phyloP scores from a whole-genome alignment of 2,797 vertebrate species.

The Schizopygopsis malacanthus region DNA sequence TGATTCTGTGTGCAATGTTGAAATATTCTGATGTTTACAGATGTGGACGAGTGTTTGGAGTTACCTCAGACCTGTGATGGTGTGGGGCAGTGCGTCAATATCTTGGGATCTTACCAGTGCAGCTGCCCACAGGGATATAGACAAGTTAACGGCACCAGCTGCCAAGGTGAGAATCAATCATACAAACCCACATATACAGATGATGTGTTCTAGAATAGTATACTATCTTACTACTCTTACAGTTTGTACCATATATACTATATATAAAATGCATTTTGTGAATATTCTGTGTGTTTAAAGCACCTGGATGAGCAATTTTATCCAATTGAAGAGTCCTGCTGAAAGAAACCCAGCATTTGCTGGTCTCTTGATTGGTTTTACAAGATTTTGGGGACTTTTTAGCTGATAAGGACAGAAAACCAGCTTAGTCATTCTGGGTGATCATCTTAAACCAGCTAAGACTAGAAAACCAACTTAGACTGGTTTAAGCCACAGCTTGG shows the following conservation, averaged over 20 bases:
- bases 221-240: background rate
- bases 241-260: background rate
- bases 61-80: conserved; percentile 77
- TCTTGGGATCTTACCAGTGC: conserved; percentile 89
- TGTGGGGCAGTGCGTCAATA: conserved; percentile 88
- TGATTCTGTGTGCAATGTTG: background rate
- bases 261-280: background rate
- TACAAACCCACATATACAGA: conserved; percentile 29
- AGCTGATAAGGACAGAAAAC: background rate
- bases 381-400: background rate
- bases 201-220: background rate
- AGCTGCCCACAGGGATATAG: conserved; percentile 87
- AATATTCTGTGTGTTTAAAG: background rate
- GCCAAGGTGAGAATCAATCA: conserved; percentile 81
- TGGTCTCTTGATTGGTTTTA: background rate
- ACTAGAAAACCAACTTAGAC: background rate
- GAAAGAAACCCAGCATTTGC: background rate
- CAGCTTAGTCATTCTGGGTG: background rate
- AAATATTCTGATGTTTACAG: conserved; percentile 73
- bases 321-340: background rate
- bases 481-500: background rate
- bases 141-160: conserved; percentile 80
- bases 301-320: background rate
- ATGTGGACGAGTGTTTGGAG: conserved; percentile 92
- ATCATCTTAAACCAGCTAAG: background rate